Conservation (phyloP, 2,113 vertebrate species). For the Solenodon paradoxus region DNA sequence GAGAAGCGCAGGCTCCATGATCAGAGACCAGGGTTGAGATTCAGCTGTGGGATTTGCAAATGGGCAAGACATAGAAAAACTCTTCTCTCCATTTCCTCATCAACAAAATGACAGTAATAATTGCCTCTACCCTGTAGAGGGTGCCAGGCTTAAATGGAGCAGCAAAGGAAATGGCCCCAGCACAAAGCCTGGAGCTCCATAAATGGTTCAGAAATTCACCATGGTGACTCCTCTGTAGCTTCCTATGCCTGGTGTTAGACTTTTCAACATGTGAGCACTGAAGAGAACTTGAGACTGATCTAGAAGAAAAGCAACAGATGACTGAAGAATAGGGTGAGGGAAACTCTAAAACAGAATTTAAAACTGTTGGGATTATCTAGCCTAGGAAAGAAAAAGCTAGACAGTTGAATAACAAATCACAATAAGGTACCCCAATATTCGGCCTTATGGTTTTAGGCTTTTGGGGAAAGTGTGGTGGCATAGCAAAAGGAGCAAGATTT, state of each 20-base stretch:
- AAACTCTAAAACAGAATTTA: neutral
- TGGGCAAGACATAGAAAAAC: neutral
- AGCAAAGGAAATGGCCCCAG: neutral
- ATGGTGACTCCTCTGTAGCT: neutral
- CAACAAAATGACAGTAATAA: neutral
- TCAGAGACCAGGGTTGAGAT: neutral
- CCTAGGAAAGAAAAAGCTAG: neutral
- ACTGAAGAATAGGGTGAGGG: neutral
- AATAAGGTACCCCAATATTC: neutral
- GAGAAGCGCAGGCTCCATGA: neutral
- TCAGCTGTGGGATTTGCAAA: neutral
- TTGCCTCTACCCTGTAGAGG: neutral
- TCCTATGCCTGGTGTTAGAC: neutral
- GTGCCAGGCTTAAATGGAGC: neutral
- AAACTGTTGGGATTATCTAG: neutral
- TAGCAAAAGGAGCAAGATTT: neutral
- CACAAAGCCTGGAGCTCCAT: neutral
- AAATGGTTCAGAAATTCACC: neutral
- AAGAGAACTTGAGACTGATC: slow-evolving; percentile 1
- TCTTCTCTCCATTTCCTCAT: neutral
- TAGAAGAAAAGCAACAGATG: neutral
- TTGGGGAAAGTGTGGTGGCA: neutral
- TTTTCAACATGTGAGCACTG: neutral
- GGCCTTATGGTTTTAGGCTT: neutral
- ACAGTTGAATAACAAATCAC: neutral